These are phyloP conservation scores for Plestiodon gilberti DNA, from an alignment of 2,113 vertebrate genomes.

Conservation along the genomic window DNA sequence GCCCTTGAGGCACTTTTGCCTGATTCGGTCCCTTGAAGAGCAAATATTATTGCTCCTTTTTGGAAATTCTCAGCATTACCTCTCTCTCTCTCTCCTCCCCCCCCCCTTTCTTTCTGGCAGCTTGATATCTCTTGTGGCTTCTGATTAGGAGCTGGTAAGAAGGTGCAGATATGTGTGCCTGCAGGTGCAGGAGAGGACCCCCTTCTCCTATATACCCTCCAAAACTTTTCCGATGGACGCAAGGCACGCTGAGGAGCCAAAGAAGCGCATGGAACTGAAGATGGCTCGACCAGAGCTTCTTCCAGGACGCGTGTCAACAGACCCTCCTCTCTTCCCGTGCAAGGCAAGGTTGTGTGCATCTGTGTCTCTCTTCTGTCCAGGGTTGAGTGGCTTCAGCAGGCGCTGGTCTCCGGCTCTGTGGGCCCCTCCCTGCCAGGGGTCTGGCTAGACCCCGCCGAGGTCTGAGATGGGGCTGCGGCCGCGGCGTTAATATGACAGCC, in stretches of 20 bases:
- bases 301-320: background rate
- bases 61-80: background rate
- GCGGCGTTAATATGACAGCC: conserved; percentile 77
- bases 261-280: background rate
- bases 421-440: conserved; percentile 21
- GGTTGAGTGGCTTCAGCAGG: conserved; percentile 37
- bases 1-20: background rate
- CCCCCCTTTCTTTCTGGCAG: background rate
- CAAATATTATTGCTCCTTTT: background rate
- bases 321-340: background rate
- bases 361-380: background rate
- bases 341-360: background rate
- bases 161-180: background rate
- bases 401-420: conserved; percentile 35
- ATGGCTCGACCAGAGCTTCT: background rate
- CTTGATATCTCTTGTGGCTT: background rate
- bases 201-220: background rate
- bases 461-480: background rate
- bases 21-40: background rate
- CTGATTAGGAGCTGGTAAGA: background rate
- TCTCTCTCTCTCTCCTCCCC: background rate
- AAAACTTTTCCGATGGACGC: background rate
- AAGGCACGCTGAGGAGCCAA: background rate
- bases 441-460: background rate
- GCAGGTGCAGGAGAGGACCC: background rate